Conservation (phyloP, 2,888 invertebrate species). For the Diplolepis rosae region DNA sequence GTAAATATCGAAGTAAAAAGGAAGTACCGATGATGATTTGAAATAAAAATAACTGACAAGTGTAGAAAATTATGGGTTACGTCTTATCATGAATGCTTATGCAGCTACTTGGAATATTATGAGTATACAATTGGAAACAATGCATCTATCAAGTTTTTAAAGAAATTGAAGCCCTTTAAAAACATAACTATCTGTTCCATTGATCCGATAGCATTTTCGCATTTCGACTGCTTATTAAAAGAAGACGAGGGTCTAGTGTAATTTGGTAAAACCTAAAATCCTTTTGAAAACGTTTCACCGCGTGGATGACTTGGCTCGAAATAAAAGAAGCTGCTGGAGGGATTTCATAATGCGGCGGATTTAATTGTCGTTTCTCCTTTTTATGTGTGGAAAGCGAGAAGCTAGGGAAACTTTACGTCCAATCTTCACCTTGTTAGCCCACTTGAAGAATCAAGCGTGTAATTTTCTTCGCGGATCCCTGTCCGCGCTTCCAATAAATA, state of each 20-base stretch:
- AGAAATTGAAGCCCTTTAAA: constrained; percentile 18
- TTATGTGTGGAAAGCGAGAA: constrained; percentile 26
- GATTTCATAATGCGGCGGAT: constrained; percentile 8
- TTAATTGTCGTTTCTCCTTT: constrained; percentile 28
- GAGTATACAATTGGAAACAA: constrained; percentile 23
- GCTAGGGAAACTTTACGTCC: constrained; percentile 13
- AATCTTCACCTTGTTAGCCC: constrained; percentile 6
- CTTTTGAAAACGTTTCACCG: not conserved
- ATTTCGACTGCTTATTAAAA: constrained; percentile 39
- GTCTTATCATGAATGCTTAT: not conserved
- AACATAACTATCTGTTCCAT: constrained; percentile 43
- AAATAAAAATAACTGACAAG: constrained; percentile 2
- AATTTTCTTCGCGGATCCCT: constrained; percentile 1
- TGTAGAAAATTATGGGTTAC: constrained; percentile 17
- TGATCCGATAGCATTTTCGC: constrained; percentile 42
- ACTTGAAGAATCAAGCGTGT: constrained; percentile 9
- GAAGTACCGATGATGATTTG: constrained; percentile 5
- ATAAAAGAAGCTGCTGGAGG: not conserved
- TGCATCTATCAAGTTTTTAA: constrained; percentile 18
- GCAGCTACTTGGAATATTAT: constrained; percentile 9
- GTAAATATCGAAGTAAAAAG: not conserved
- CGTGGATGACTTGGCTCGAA: not conserved
- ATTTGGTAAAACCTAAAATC: constrained; percentile 20
- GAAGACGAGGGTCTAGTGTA: constrained; percentile 36
- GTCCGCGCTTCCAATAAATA: not conserved